Conservation (phyloP, 2,113 vertebrate genomes). For the Megaceryle torquata region DNA sequence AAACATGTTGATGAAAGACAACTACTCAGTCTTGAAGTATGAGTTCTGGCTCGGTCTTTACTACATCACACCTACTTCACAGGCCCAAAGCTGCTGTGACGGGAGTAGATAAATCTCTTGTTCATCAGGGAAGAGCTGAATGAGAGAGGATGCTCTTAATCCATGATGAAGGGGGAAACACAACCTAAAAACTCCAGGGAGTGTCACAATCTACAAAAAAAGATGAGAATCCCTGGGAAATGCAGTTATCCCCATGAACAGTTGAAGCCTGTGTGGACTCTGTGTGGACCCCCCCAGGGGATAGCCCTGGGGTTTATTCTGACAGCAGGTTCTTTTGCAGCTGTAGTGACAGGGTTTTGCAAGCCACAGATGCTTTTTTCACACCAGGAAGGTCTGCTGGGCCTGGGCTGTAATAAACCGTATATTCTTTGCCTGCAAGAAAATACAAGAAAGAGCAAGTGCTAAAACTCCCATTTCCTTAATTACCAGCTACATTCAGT, state of each 20-base stretch:
- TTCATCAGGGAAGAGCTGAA: neutral
- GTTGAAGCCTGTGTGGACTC: neutral
- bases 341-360: neutral
- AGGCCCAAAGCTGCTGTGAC: neutral
- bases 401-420: neutral
- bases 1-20: neutral
- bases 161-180: neutral
- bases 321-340: neutral
- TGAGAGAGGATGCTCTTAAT: neutral
- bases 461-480: neutral
- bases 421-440: neutral
- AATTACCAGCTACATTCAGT: constrained; percentile 17
- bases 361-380: neutral
- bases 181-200: neutral
- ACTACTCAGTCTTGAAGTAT: neutral
- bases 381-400: neutral
- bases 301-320: neutral
- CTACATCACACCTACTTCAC: neutral
- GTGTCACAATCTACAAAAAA: neutral
- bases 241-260: neutral
- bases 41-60: neutral
- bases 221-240: neutral
- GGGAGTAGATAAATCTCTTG: neutral
- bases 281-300: too few species aligned
- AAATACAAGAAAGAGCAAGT: neutral